Percentiles rank a stretch among this genome's conserved stretches.
Evolutionary conservation across 2,113 vertebrate species (phyloP).

Genomic region (Trichomycterus rosablanca): DNA sequence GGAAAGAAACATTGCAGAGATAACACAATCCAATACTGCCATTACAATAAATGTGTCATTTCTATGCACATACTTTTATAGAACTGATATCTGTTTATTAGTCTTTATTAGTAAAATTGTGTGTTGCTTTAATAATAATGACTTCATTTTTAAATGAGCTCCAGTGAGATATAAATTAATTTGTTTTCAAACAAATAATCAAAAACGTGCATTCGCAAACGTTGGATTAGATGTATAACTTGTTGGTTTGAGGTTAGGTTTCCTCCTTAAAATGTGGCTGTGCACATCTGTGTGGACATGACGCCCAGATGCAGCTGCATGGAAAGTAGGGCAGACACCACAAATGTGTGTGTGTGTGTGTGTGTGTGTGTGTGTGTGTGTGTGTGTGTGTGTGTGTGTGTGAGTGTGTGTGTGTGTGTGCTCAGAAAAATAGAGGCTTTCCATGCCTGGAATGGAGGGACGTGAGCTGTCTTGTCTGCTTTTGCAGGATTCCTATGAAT

Average conservation of each 20-base stretch:
- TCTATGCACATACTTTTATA: too few species aligned
- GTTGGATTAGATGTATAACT: too few species aligned
- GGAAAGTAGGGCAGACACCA: slow-evolving; percentile 4
- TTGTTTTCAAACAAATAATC: background rate
- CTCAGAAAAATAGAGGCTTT: background rate
- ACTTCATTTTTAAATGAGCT: too few species aligned
- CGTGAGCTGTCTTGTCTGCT: background rate
- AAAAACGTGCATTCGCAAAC: background rate
- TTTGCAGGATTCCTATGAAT: background rate
- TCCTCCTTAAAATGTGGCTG: slow-evolving; percentile 7
- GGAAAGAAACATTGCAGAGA: too few species aligned
- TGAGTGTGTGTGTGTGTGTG: background rate
- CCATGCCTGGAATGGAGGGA: background rate
- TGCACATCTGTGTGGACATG: slow-evolving; percentile 32
- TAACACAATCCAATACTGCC: too few species aligned
- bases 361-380: background rate
- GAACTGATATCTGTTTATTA: too few species aligned
- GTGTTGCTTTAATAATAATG: too few species aligned
- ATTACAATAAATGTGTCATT: too few species aligned
- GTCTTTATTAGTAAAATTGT: too few species aligned
- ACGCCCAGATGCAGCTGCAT: slow-evolving; percentile 34
- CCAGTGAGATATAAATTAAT: background rate
- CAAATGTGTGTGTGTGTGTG: slow-evolving; percentile 11
- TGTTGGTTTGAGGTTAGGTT: background rate
- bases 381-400: slow-evolving; percentile 4